phyloP scores from a whole-genome alignment of 2,797 vertebrate genomes.

The Catharus ustulatus region DNA sequence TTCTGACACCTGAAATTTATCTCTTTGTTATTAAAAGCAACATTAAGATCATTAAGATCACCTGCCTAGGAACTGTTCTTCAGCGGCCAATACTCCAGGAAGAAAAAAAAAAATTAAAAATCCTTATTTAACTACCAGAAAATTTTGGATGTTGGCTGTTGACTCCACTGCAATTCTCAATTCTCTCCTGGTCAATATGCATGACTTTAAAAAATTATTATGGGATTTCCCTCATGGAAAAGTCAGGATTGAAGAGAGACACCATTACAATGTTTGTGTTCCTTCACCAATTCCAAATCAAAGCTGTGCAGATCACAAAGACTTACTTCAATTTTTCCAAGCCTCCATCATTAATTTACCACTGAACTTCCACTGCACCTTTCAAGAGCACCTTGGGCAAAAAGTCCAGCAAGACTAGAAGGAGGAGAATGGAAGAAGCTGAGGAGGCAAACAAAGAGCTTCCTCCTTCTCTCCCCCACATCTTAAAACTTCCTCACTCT shows the following conservation, averaged over 20 bases:
- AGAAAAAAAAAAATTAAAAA: background rate
- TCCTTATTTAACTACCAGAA: background rate
- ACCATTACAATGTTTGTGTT: background rate
- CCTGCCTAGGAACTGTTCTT: background rate
- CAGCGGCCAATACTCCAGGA: background rate
- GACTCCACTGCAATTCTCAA: background rate
- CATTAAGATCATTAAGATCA: background rate
- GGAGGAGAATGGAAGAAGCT: background rate
- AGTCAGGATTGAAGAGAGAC: background rate
- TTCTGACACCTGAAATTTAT: background rate
- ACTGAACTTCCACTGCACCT: background rate
- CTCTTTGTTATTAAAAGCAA: background rate
- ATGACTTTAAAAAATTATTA: background rate
- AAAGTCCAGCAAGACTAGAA: background rate
- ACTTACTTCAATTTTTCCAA: background rate
- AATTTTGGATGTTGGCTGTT: background rate
- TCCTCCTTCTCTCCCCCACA: background rate
- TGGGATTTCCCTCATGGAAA: background rate
- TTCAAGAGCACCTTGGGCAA: background rate
- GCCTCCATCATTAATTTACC: background rate
- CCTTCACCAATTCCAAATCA: background rate
- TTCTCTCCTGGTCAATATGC: background rate
- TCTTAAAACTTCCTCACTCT: background rate
- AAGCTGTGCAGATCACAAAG: background rate
- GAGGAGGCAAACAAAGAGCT: background rate